Evolutionary conservation across 2,113 vertebrate species (phyloP).

Genomic region (Chaetura pelagica): DNA sequence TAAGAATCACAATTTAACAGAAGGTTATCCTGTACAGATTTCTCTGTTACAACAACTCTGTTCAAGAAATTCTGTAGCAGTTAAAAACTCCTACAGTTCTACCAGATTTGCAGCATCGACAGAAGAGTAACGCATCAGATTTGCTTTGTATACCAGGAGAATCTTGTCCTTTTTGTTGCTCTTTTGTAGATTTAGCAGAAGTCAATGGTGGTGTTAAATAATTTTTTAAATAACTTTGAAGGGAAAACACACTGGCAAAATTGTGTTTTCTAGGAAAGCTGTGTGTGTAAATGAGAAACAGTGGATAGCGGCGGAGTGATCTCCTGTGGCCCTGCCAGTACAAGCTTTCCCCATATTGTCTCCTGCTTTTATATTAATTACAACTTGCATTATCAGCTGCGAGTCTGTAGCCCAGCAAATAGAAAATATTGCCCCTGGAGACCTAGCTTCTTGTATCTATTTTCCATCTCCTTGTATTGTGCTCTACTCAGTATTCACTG

Average conservation of each 20-base stretch:
- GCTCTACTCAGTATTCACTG: slow-evolving; percentile 84
- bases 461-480: slow-evolving; percentile 92
- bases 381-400: slow-evolving; percentile 98
- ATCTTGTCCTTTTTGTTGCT: slow-evolving; percentile 47
- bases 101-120: slow-evolving; percentile 29
- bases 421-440: slow-evolving; percentile 93
- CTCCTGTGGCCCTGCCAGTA: slow-evolving; percentile 88
- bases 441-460: slow-evolving; percentile 92
- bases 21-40: not conserved
- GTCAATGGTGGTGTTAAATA: slow-evolving; percentile 84
- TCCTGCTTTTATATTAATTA: slow-evolving; percentile 99
- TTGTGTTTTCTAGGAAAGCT: slow-evolving; percentile 78
- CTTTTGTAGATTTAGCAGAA: slow-evolving; percentile 86
- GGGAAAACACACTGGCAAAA: slow-evolving; percentile 82
- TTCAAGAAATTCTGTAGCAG: not conserved
- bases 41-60: not conserved
- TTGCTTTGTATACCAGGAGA: slow-evolving; percentile 53
- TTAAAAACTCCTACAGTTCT: slow-evolving; percentile 41
- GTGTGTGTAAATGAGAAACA: slow-evolving; percentile 89
- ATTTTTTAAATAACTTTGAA: slow-evolving; percentile 83
- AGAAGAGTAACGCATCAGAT: slow-evolving; percentile 29
- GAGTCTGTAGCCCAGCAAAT: slow-evolving; percentile 94
- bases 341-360: slow-evolving; percentile 93
- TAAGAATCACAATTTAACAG: slow-evolving; percentile 18
- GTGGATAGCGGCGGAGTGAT: slow-evolving; percentile 82